Evolutionary conservation across 2,888 invertebrate genomes (phyloP).

Genomic region (Epinotia demarniana): DNA sequence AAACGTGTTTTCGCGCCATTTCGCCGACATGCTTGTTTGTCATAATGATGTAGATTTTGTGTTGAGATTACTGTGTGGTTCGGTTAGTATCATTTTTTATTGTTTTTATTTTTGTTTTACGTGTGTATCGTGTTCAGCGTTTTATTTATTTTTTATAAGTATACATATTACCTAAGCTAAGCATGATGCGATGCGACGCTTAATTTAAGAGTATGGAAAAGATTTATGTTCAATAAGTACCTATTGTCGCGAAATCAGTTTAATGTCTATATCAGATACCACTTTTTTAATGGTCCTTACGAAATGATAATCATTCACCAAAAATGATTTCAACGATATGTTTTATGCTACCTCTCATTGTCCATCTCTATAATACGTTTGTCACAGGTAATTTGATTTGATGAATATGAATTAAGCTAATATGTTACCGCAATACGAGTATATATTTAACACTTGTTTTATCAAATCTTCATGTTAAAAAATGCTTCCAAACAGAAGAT

Average conservation of each 20-base stretch:
- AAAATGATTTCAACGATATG: not conserved
- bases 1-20: constrained; percentile 73
- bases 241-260: not conserved
- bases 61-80: constrained; percentile 17
- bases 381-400: not conserved
- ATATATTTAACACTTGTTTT: too few species aligned
- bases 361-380: not conserved
- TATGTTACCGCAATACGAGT: too few species aligned
- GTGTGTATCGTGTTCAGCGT: not conserved
- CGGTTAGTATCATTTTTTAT: not conserved
- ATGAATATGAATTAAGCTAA: too few species aligned
- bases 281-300: not conserved
- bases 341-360: not conserved
- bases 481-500: too few species aligned
- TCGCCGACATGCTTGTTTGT: constrained; percentile 57
- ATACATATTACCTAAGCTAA: not conserved
- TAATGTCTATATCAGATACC: not conserved
- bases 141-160: not conserved
- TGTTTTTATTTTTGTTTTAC: constrained; percentile 4
- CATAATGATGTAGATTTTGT: constrained; percentile 44
- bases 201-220: not conserved
- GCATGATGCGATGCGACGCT: not conserved
- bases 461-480: too few species aligned
- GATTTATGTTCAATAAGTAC: not conserved
- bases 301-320: too few species aligned